phyloP scores from a whole-genome alignment of 2,113 vertebrate species.

The Cettia cetti region DNA sequence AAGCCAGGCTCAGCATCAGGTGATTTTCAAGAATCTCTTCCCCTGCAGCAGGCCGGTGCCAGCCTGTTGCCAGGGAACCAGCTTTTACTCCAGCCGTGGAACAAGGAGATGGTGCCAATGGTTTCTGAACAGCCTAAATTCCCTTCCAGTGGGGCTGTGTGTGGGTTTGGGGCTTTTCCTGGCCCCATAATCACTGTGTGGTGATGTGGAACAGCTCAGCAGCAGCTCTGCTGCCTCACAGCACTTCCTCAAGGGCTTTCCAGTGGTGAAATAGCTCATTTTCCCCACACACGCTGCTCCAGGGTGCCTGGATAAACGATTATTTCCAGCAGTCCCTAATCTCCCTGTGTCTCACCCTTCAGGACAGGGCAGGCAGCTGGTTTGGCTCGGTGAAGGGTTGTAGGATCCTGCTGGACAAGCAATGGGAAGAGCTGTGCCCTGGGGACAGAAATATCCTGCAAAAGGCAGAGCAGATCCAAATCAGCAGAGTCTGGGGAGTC shows the following conservation, averaged over 20 bases:
- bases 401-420: constrained; percentile 82
- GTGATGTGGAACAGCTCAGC: not conserved
- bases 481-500: not conserved
- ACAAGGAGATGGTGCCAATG: not conserved
- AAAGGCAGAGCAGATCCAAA: not conserved
- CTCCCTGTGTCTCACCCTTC: constrained; percentile 74
- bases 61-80: constrained; percentile 22
- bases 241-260: not conserved
- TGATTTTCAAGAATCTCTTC: not conserved
- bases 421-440: constrained; percentile 74
- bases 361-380: constrained; percentile 81
- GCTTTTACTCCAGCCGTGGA: not conserved
- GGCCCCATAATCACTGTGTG: not conserved
- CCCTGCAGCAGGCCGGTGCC: not conserved
- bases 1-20: not conserved
- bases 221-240: not conserved
- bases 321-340: not conserved
- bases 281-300: not conserved
- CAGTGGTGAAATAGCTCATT: not conserved
- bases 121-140: not conserved
- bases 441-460: constrained; percentile 86
- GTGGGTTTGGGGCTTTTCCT: not conserved
- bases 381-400: constrained; percentile 68
- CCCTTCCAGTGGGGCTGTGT: not conserved
- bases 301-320: too few species aligned